These are phyloP conservation scores for Melanerpes aurifrons DNA, from an alignment of 2,113 vertebrate species.

Conservation along the genomic window DNA sequence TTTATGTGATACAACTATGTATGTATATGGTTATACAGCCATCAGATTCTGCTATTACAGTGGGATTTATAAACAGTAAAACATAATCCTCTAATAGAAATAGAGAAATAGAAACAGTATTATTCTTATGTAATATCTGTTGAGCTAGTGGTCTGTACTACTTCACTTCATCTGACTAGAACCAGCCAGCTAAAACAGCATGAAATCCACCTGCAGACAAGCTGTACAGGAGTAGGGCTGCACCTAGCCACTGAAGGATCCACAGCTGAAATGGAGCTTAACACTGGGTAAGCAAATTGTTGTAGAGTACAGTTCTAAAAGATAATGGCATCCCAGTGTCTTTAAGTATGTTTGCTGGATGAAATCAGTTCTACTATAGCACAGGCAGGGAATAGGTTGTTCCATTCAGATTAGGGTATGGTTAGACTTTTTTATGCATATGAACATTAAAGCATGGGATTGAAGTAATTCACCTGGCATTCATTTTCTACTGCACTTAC, in stretches of 20 bases:
- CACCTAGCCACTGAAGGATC: neutral
- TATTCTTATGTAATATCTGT: neutral
- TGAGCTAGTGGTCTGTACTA: neutral
- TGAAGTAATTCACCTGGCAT: neutral
- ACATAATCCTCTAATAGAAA: neutral
- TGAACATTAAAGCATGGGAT: neutral
- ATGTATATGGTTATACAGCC: neutral
- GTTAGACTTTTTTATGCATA: neutral
- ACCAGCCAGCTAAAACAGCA: neutral
- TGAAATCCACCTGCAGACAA: neutral
- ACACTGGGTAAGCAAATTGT: neutral
- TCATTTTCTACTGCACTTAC: neutral
- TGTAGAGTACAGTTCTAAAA: neutral
- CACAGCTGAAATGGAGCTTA: neutral
- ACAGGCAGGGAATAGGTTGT: neutral
- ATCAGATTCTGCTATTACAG: neutral
- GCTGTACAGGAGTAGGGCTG: neutral
- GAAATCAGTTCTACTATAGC: neutral
- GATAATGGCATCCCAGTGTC: neutral
- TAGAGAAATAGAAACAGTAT: neutral
- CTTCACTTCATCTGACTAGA: neutral
- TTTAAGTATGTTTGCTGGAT: fast-evolving
- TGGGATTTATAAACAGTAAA: neutral
- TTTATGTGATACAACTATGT: neutral
- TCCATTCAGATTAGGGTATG: neutral